Percentiles rank a stretch among this genome's conserved stretches.
phyloP scores from a whole-genome alignment of 2,797 vertebrate species.

The Myiotriccus ornatus region DNA sequence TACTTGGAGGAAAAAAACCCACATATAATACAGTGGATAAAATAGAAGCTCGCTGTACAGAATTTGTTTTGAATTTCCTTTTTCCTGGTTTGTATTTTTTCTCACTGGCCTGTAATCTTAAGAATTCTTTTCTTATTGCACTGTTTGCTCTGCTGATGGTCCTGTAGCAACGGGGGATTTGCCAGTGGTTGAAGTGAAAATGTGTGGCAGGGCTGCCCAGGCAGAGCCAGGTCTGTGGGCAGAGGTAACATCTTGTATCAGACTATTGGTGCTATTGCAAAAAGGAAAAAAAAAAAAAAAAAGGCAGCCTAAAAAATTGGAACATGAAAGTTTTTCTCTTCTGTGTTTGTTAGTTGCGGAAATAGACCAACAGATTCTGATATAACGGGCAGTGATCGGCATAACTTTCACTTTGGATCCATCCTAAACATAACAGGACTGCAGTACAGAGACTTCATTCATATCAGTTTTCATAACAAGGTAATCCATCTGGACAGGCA shows the following conservation, averaged over 20 bases:
- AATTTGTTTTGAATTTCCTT: background rate
- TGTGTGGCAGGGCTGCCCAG: background rate
- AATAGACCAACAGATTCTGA: conserved; percentile 79
- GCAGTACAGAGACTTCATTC: conserved; percentile 94
- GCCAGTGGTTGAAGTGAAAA: background rate
- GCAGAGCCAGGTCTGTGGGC: background rate
- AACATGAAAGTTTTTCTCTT: background rate
- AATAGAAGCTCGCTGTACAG: background rate
- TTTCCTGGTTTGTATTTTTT: background rate
- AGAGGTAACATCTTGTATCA: background rate
- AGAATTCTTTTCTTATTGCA: background rate
- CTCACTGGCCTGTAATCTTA: background rate
- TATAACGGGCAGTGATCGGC: conserved; percentile 83
- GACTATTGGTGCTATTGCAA: background rate
- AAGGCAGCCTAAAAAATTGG: background rate
- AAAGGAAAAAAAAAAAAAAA: background rate
- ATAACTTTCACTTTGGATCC: conserved; percentile 89
- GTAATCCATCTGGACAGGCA: conserved; percentile 65
- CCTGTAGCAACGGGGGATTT: background rate
- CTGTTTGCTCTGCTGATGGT: background rate
- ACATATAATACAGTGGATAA: background rate
- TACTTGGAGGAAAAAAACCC: background rate
- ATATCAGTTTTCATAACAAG: conserved; percentile 96
- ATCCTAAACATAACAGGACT: conserved; percentile 89
- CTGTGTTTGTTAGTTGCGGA: conserved; percentile 79